These are phyloP conservation scores for Galagoides demidoff DNA, from an alignment of 2,797 vertebrate species.

Conservation along the genomic window DNA sequence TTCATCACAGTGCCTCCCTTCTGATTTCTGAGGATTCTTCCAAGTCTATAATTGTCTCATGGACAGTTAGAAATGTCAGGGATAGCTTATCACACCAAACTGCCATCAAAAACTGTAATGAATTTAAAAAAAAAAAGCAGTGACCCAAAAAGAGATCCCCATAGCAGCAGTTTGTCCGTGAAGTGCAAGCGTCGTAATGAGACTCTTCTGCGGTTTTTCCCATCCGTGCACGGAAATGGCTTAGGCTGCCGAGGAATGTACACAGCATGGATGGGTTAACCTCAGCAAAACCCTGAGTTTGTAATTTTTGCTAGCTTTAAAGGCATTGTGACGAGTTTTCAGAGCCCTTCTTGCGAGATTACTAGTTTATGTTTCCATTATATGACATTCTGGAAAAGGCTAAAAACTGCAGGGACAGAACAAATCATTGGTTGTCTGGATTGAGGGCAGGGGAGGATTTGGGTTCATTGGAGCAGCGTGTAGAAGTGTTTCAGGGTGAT, in stretches of 20 bases:
- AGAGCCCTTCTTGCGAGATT: neutral
- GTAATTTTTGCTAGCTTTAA: neutral
- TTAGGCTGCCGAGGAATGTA: neutral
- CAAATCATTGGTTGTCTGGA: neutral
- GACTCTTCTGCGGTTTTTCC: neutral
- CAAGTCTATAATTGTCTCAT: neutral
- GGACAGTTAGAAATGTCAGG: neutral
- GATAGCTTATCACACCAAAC: neutral
- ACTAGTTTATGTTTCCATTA: neutral
- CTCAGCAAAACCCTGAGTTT: slow-evolving; percentile 1
- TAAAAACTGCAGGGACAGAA: neutral
- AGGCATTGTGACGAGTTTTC: neutral
- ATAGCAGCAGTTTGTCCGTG: neutral
- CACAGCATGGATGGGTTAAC: neutral
- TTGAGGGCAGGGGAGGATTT: neutral
- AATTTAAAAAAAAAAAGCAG: neutral
- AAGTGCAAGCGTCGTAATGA: neutral
- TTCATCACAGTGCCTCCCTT: neutral
- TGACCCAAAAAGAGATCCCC: neutral
- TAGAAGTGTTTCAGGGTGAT: neutral
- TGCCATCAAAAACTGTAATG: neutral
- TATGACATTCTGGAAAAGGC: neutral
- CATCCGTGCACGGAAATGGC: neutral
- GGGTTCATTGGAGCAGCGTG: neutral
- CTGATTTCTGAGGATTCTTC: neutral